Base-by-base conservation (phyloP, 23 tunicate genomes). In the Pegea sp. region DNA sequence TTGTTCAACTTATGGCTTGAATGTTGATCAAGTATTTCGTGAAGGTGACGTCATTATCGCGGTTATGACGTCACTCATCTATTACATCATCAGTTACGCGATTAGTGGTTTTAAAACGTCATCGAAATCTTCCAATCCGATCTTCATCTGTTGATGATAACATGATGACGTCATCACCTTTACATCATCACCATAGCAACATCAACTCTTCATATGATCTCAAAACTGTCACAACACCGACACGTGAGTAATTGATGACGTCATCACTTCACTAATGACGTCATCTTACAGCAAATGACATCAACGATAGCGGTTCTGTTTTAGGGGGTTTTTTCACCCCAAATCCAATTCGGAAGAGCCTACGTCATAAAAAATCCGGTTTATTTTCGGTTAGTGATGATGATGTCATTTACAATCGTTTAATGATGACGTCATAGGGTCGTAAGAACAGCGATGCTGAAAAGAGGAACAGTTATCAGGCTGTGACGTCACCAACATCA, bases 1-100 rank as follows among this genome's bases (percentile, higher is more conserved):
- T 5, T 87, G 97, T 27, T 69, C 97, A 18, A 87, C 97, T 1
- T 87, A 87, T 58, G 97, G 97, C 24, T 28, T 87, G 32, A 87
- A 87, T 54, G 88, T 87, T 1, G 97, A 87, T 0, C 60, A 69
- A 21, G 97, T 76, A 7, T 87, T 87, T 53, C 77, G 57, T 22
- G 97, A 87, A 33, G 61, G 78, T 75, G 69, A 69, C 72, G 59
- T 27, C 0, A 28, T 28, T 21, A 52, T 52, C n/a, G n/a, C n/a
- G n/a, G n/a, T n/a, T n/a, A n/a, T n/a, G n/a, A n/a, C n/a, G n/a
- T n/a, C n/a, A n/a, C n/a, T n/a, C n/a, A n/a, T n/a, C n/a, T n/a
- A n/a, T n/a, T n/a, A n/a, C n/a, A n/a, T n/a, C n/a, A n/a, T n/a
- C 24, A 51, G 56, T 51, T 51, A 38, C 46, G 46, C 11, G 46